phyloP scores from a whole-genome alignment of 2,113 vertebrate genomes.

The Serilophus lunatus region DNA sequence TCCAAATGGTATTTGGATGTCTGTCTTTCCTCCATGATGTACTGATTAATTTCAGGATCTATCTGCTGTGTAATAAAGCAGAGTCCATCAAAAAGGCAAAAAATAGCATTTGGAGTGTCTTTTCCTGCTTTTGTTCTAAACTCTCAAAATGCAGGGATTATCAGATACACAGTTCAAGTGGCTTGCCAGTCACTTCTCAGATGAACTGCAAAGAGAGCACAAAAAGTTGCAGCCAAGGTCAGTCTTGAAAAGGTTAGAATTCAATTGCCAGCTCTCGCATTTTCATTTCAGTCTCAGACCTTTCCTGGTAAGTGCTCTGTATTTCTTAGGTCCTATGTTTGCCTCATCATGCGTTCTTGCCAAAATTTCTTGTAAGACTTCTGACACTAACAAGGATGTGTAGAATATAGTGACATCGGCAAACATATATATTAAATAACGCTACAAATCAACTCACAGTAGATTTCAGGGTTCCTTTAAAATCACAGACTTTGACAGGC shows the following conservation, averaged over 20 bases:
- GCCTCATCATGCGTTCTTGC: background rate
- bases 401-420: background rate
- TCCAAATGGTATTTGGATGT: background rate
- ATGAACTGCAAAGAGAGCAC: background rate
- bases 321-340: background rate
- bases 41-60: background rate
- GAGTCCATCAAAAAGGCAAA: background rate
- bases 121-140: constrained; percentile 40
- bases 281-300: background rate
- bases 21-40: background rate
- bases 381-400: background rate
- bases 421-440: background rate
- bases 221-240: background rate
- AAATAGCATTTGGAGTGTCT: background rate
- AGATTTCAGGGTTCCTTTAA: background rate
- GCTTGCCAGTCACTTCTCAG: background rate
- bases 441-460: background rate
- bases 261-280: background rate
- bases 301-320: background rate
- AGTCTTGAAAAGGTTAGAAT: background rate
- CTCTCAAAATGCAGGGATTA: background rate
- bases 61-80: background rate
- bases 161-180: background rate
- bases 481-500: background rate
- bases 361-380: background rate